A percentile compares a stretch with the other conserved stretches of the same genome.
Evolutionary conservation across 2,888 invertebrate genomes (phyloP).

Genomic region (Smittia sp.): DNA sequence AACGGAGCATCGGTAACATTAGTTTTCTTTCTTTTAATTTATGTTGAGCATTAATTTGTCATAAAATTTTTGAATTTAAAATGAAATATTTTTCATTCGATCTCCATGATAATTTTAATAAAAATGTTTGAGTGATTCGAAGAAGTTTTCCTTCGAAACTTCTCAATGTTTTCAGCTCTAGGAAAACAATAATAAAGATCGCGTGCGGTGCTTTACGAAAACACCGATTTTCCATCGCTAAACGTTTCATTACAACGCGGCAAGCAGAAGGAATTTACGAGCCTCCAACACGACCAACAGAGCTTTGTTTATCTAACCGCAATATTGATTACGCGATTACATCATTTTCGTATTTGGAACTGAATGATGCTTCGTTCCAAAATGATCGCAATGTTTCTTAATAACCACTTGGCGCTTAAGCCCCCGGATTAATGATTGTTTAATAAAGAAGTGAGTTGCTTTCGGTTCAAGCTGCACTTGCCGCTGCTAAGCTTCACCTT

Average conservation of each 20-base stretch:
- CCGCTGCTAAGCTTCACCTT: background rate
- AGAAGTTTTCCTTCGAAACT: background rate
- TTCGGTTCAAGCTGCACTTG: background rate
- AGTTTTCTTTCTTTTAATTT: background rate
- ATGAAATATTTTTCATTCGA: too few relatives aligned
- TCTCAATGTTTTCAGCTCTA: slow-evolving; percentile 3
- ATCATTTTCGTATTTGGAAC: background rate
- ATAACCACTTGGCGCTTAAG: background rate
- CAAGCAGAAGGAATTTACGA: background rate
- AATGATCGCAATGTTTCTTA: background rate
- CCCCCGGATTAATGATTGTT: background rate
- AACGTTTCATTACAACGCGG: background rate
- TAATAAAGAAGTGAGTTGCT: background rate
- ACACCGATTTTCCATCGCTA: background rate
- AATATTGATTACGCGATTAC: slow-evolving; percentile 22
- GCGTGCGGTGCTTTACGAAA: background rate
- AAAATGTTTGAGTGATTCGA: background rate
- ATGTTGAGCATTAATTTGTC: background rate
- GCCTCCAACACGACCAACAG: slow-evolving; percentile 1
- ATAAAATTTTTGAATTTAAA: background rate
- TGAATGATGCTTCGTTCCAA: background rate
- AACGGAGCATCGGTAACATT: background rate
- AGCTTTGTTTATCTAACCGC: slow-evolving; percentile 15
- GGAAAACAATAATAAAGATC: slow-evolving; percentile 27
- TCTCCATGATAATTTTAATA: too few relatives aligned